Evolutionary conservation across 2,113 vertebrate species (phyloP).

Genomic region (Rafetus swinhoei): DNA sequence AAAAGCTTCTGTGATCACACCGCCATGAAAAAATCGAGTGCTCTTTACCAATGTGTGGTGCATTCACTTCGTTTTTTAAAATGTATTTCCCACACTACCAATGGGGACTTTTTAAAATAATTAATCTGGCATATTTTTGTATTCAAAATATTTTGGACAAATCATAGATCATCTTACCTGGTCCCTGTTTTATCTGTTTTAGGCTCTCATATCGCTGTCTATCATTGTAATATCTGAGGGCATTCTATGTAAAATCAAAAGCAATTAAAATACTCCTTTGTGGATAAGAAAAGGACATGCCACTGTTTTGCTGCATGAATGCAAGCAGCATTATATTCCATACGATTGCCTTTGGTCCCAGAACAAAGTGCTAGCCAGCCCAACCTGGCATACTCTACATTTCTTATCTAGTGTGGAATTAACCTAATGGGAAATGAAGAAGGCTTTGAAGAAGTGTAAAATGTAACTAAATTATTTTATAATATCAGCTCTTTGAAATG

Average conservation of each 20-base stretch:
- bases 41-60: slow-evolving; percentile 63
- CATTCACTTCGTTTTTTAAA: slow-evolving; percentile 47
- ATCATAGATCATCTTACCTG: not conserved
- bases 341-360: not conserved
- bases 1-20: slow-evolving; percentile 70
- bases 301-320: slow-evolving; percentile 6
- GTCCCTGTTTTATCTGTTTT: not conserved
- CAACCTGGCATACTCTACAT: not conserved
- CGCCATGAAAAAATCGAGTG: slow-evolving; percentile 65
- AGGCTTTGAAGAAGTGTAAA: not conserved
- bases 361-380: not conserved
- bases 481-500: not conserved
- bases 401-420: not conserved
- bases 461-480: not conserved
- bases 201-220: not conserved
- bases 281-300: not conserved
- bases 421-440: not conserved
- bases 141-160: not conserved
- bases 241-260: slow-evolving; percentile 40
- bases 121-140: not conserved
- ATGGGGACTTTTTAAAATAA: slow-evolving; percentile 2
- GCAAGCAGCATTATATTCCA: not conserved
- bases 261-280: not conserved
- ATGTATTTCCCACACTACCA: slow-evolving; percentile 66
- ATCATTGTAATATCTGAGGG: slow-evolving; percentile 1